phyloP scores from a whole-genome alignment of 1,140 invertebrate species.

The Leptinotarsa lineolata region DNA sequence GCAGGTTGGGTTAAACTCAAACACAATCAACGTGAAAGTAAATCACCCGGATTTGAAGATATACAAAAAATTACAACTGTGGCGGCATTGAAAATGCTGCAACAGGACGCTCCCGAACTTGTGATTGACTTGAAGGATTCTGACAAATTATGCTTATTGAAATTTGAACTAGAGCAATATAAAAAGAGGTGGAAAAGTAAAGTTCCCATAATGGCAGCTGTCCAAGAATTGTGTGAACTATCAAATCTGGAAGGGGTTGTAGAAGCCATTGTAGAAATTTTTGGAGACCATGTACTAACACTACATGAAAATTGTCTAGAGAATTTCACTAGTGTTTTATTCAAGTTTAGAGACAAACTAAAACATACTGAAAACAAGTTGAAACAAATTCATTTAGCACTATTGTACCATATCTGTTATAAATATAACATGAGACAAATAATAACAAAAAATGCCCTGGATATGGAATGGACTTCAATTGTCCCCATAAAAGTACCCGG shows the following conservation, averaged over 20 bases:
- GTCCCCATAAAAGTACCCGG: not conserved
- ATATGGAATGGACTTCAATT: slow-evolving; percentile 22
- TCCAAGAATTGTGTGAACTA: slow-evolving; percentile 22
- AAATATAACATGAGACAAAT: slow-evolving; percentile 7
- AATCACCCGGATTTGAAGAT: not conserved
- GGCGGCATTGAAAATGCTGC: slow-evolving; percentile 5
- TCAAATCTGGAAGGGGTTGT: not conserved
- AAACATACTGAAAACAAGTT: not conserved
- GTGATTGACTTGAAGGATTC: not conserved
- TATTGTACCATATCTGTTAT: slow-evolving; percentile 19
- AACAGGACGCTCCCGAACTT: not conserved
- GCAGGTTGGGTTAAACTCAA: slow-evolving; percentile 13
- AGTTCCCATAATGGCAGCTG: slow-evolving; percentile 23
- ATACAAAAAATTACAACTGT: slow-evolving; percentile 13
- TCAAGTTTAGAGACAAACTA: not conserved
- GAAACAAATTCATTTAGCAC: slow-evolving; percentile 7
- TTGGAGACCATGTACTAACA: slow-evolving; percentile 18
- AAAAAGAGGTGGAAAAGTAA: slow-evolving; percentile 28
- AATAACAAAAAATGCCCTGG: slow-evolving; percentile 22
- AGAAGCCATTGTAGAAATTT: slow-evolving; percentile 26
- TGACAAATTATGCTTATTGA: slow-evolving; percentile 16
- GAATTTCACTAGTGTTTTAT: slow-evolving; percentile 2
- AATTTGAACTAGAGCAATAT: slow-evolving; percentile 27
- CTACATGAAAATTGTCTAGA: slow-evolving; percentile 16
- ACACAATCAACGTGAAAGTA: not conserved